Evolutionary conservation across 2,888 invertebrate genomes (phyloP).

Genomic region (Synanthedon tipuliformis): DNA sequence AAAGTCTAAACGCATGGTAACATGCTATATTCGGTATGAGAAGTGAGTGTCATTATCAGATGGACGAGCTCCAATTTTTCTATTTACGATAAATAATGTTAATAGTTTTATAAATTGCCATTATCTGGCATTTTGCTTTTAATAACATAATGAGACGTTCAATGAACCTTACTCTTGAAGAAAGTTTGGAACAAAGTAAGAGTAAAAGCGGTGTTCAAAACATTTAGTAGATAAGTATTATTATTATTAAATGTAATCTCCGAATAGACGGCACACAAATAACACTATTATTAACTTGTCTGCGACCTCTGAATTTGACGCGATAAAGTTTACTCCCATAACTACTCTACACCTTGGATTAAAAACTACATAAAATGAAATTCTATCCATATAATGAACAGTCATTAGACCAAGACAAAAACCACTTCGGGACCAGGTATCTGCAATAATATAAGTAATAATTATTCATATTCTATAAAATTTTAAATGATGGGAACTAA

Average conservation of each 20-base stretch:
- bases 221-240: slow-evolving; percentile 33
- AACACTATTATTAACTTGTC: slow-evolving; percentile 62
- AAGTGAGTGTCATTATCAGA: no score
- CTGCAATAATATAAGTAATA: no score
- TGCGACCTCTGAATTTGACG: slow-evolving; percentile 48
- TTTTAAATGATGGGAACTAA: no score
- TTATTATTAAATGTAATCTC: slow-evolving; percentile 63
- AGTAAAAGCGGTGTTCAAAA: slow-evolving; percentile 22
- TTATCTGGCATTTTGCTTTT: not conserved
- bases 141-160: slow-evolving; percentile 26
- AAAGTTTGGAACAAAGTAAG: slow-evolving; percentile 27
- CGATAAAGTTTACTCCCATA: slow-evolving; percentile 36
- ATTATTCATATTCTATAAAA: no score
- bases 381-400: no score
- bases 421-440: no score
- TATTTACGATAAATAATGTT: no score
- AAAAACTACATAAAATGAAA: slow-evolving; percentile 9
- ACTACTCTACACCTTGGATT: slow-evolving; percentile 32
- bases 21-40: no score
- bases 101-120: slow-evolving; percentile 9
- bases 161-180: slow-evolving; percentile 41
- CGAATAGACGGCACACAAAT: slow-evolving; percentile 65
- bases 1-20: no score
- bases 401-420: no score
- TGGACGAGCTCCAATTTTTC: no score